Evolutionary conservation across 2,113 vertebrate species (phyloP).

Genomic region (Cyphomyrus discorhynchus): DNA sequence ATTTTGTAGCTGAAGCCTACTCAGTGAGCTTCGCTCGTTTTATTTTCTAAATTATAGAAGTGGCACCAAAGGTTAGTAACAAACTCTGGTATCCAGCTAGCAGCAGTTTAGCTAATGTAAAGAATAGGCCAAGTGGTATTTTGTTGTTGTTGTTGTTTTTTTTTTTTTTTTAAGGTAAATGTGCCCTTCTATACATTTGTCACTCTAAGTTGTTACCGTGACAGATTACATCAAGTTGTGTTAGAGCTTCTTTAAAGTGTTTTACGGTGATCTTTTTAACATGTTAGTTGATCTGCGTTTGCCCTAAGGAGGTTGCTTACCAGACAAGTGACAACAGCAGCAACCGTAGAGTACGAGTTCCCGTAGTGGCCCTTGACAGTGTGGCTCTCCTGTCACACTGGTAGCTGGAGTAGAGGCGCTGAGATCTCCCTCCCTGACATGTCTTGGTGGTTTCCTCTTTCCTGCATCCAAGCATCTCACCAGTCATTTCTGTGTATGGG

Average conservation of each 20-base stretch:
- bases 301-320: background rate
- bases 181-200: background rate
- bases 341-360: background rate
- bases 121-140: background rate
- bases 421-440: background rate
- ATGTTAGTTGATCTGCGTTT: background rate
- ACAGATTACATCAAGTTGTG: background rate
- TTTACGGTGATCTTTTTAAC: background rate
- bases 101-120: background rate
- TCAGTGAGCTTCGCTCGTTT: background rate
- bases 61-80: background rate
- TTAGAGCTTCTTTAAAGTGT: background rate
- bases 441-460: slow-evolving; percentile 4
- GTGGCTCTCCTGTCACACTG: background rate
- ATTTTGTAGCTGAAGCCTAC: background rate
- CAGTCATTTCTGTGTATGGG: background rate
- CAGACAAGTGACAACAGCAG: background rate
- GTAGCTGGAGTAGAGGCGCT: background rate
- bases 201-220: background rate
- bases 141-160: background rate
- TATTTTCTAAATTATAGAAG: background rate
- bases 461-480: background rate
- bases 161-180: background rate
- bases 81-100: background rate
- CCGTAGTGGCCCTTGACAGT: background rate